phyloP scores from a whole-genome alignment of 1,140 invertebrate genomes.

The Pygmarrhopalites habei region DNA sequence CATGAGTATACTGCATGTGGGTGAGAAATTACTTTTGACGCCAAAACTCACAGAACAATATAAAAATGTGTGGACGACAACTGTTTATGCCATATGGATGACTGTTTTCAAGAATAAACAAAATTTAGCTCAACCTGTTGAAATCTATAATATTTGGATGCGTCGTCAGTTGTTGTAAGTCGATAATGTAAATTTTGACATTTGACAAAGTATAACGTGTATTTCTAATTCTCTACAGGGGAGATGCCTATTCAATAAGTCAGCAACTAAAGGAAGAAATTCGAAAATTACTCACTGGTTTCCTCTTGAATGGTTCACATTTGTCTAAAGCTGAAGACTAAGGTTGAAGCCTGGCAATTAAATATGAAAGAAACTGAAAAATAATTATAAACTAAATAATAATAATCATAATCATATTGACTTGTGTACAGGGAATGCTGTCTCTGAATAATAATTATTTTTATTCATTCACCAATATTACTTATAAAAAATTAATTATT shows the following conservation, averaged over 20 bases:
- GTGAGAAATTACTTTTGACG: background rate
- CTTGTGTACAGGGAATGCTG: too few species aligned
- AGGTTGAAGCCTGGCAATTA: too few species aligned
- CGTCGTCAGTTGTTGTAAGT: constrained; percentile 1
- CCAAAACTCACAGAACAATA: background rate
- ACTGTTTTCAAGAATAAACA: background rate
- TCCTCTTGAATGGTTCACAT: background rate
- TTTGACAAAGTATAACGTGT: background rate
- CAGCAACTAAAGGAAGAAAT: background rate
- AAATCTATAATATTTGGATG: background rate
- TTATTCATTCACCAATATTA: too few species aligned
- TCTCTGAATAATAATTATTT: too few species aligned
- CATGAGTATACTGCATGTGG: constrained; percentile 1
- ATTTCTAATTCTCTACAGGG: background rate
- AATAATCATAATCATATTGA: too few species aligned
- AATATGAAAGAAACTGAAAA: too few species aligned
- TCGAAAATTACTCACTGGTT: background rate
- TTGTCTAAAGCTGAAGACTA: too few species aligned
- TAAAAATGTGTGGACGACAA: background rate
- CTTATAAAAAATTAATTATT: too few species aligned
- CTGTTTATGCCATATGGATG: background rate
- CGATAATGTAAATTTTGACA: background rate
- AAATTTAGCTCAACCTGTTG: background rate
- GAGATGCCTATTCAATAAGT: background rate
- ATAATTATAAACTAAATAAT: too few species aligned